Evolutionary conservation across 2,888 invertebrate species (phyloP).

Genomic region (Watsonalla binaria): DNA sequence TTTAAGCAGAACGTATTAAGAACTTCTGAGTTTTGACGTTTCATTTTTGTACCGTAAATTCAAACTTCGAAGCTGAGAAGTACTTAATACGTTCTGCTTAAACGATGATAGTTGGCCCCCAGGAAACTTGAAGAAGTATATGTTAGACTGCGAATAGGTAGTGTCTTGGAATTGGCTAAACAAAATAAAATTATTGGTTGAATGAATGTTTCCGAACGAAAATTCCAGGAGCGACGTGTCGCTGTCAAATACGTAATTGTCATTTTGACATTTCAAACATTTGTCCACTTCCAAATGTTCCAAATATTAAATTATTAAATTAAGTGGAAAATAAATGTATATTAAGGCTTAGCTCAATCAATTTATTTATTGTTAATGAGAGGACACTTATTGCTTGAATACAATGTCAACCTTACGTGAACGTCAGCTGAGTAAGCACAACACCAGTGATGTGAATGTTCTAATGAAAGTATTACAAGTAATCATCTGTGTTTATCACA

Average conservation of each 20-base stretch:
- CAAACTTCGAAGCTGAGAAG: too few species aligned
- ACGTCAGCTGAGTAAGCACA: conserved; percentile 82
- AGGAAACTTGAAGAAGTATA: too few species aligned
- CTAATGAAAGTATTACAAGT: neutral
- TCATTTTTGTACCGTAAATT: too few species aligned
- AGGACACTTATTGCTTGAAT: conserved; percentile 19
- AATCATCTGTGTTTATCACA: neutral
- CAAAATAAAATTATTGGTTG: neutral
- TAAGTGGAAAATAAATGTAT: conserved; percentile 8
- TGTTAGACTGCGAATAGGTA: neutral
- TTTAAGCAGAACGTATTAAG: too few species aligned
- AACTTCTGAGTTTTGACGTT: too few species aligned
- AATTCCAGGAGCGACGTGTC: conserved; percentile 7
- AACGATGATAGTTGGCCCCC: too few species aligned
- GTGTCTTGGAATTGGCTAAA: too few species aligned
- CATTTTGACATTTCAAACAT: conserved; percentile 2
- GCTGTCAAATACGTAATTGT: conserved; percentile 6
- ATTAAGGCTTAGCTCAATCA: conserved; percentile 2
- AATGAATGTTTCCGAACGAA: neutral
- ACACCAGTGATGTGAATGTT: conserved; percentile 5
- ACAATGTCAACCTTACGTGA: conserved; percentile 84
- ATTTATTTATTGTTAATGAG: conserved; percentile 10
- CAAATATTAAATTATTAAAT: neutral
- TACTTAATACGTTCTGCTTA: too few species aligned
- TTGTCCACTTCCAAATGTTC: neutral